Percentiles rank a stretch among this genome's conserved stretches.
phyloP scores from a whole-genome alignment of 2,888 invertebrate genomes.

The Sphaerophoria rueppellii region DNA sequence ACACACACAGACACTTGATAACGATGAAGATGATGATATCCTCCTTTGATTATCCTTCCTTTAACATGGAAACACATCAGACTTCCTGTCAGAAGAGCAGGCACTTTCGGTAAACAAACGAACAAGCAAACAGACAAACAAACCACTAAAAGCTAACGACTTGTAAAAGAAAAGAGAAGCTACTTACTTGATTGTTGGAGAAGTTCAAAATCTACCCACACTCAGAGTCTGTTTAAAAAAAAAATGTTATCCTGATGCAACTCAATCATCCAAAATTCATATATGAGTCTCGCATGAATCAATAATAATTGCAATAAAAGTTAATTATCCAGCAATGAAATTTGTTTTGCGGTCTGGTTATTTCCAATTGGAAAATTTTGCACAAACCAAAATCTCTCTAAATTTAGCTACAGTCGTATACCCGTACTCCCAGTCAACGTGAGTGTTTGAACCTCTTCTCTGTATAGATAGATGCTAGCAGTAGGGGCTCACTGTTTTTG shows the following conservation, averaged over 20 bases:
- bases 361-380: slow-evolving; percentile 55
- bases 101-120: slow-evolving; percentile 32
- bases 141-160: slow-evolving; percentile 71
- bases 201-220: no score
- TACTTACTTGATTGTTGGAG: slow-evolving; percentile 17
- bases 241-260: no score
- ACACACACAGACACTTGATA: slow-evolving; percentile 15
- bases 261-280: neutral
- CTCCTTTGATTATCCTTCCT: slow-evolving; percentile 29
- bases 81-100: slow-evolving; percentile 45
- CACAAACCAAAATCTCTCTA: slow-evolving; percentile 6
- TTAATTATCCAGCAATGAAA: slow-evolving; percentile 75
- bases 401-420: no score
- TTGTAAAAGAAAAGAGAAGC: slow-evolving; percentile 37
- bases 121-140: slow-evolving; percentile 55
- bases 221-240: no score
- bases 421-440: neutral
- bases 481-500: neutral
- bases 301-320: slow-evolving; percentile 75
- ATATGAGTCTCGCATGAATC: slow-evolving; percentile 42
- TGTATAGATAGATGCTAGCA: neutral
- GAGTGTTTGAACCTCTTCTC: slow-evolving; percentile 18
- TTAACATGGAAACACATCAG: slow-evolving; percentile 18
- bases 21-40: slow-evolving; percentile 53
- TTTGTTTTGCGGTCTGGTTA: slow-evolving; percentile 75